Conservation (phyloP, 2,888 invertebrate species). For the Polymixis lichenea region DNA sequence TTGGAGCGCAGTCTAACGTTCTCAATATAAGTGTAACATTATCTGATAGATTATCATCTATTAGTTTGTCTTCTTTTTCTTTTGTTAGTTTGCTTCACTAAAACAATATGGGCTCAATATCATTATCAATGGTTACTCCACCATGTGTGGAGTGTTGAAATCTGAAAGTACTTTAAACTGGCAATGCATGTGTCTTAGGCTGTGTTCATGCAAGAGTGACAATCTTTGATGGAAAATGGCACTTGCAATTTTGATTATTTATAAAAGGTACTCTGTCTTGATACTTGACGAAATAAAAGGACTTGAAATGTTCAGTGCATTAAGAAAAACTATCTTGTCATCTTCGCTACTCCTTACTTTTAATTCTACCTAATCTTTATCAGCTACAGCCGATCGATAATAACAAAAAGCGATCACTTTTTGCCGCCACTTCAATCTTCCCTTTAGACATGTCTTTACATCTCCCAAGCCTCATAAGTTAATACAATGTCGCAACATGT, state of each 20-base stretch:
- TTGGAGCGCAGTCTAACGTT: constrained; percentile 23
- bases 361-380: background rate
- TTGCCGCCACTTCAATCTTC: constrained; percentile 2
- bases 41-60: constrained; percentile 27
- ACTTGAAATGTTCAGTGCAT: background rate
- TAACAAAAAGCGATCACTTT: constrained; percentile 16
- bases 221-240: background rate
- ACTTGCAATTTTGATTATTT: constrained; percentile 5
- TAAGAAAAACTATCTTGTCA: constrained; percentile 1
- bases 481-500: constrained; percentile 64
- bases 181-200: constrained; percentile 19
- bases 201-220: constrained; percentile 7
- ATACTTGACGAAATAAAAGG: background rate
- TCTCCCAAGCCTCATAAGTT: constrained; percentile 42
- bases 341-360: background rate
- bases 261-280: background rate
- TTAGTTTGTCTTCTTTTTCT: constrained; percentile 20
- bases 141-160: constrained; percentile 42
- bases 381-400: background rate
- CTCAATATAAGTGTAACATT: constrained; percentile 35
- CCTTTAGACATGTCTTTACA: constrained; percentile 37
- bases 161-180: constrained; percentile 44
- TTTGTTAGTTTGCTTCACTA: constrained; percentile 24
- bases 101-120: constrained; percentile 48
- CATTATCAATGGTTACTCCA: constrained; percentile 30